Evolutionary conservation across 2,888 invertebrate species (phyloP), one percentile per base, ranked within the genome.

Genomic region (Nematopogon swammerdamellus): DNA sequence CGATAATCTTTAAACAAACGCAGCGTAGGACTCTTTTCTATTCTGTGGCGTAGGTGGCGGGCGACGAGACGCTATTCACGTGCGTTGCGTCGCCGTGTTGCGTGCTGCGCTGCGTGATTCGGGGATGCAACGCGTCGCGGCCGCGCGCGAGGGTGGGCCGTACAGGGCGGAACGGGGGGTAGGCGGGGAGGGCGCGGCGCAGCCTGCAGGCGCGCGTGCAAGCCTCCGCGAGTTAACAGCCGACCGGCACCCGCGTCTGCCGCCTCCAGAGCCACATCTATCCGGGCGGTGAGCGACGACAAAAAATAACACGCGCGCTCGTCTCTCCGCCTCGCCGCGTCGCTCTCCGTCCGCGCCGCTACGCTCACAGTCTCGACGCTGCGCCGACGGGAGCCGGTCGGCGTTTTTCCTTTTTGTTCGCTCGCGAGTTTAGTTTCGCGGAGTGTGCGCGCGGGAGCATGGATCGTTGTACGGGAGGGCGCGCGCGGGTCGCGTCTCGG

Each of bases 181-280:
- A 14, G 6, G 36, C 14, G 36, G 36, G 11, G 11, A 14, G 36
- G 19, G 18, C 6, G 8, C n/a, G 29, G 30, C 18, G 36, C 30
- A 17, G 19, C 18, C 18, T 48, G 29, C 49, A 18, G 50, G 42
- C 52, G 50, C 46, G 5, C 52, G 49, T 61, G 60, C 63, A 68
- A 67, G 68, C 70, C 70, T 68, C 68, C 70, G 71, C 70, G 67
- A 66, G 64, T 62, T 69, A 75, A 77, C 75, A 76, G 75, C 73
- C 63, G 60, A 56, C 55, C 56, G 51, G 49, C 53, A 54, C 54
- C 57, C 54, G 51, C 53, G 52, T 50, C 55, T 53, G 53, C 52
- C 53, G 55, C 59, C 55, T 53, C 63, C 61, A 55, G 77, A 79
- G 62, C 56, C 62, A 56, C 65, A 64, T 71, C 77, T 76, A 75